Conservation (phyloP, 2,888 invertebrate species). For the Brachyopa scutellaris region DNA sequence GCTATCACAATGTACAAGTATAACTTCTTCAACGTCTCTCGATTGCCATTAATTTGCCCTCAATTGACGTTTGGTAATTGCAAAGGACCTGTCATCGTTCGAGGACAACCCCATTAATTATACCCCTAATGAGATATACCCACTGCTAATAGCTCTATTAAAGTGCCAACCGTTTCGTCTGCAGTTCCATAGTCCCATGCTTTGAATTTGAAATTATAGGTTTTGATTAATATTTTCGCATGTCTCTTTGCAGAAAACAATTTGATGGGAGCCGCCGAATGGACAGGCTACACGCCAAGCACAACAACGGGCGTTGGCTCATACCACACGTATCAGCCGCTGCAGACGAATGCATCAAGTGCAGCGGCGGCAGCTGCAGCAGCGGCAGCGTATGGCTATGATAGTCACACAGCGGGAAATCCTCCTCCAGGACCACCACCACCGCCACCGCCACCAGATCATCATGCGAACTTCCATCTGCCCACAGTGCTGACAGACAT, state of each 20-base stretch:
- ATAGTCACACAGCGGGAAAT: slow-evolving; percentile 69
- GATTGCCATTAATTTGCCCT: slow-evolving; percentile 75
- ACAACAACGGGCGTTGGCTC: slow-evolving; percentile 78
- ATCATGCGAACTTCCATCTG: slow-evolving; percentile 84
- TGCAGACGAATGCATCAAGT: slow-evolving; percentile 68
- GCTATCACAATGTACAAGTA: slow-evolving; percentile 7
- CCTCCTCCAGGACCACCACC: slow-evolving; percentile 67
- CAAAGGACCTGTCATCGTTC: slow-evolving; percentile 74
- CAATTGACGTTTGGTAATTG: slow-evolving; percentile 78
- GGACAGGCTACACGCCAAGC: slow-evolving; percentile 84
- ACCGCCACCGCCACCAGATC: slow-evolving; percentile 76
- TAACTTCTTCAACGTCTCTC: slow-evolving; percentile 32
- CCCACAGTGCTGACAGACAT: slow-evolving; percentile 84
- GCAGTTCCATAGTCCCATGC: not conserved
- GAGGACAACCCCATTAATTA: slow-evolving; percentile 65
- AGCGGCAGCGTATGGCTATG: slow-evolving; percentile 64
- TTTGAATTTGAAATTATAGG: slow-evolving; percentile 43
- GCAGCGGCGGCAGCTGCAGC: slow-evolving; percentile 60
- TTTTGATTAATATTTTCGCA: slow-evolving; percentile 65
- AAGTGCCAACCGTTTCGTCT: slow-evolving; percentile 1
- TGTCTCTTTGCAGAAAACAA: slow-evolving; percentile 83
- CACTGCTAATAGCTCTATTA: slow-evolving; percentile 65
- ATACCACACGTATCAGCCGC: slow-evolving; percentile 61
- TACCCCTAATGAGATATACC: slow-evolving; percentile 58
- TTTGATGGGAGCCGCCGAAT: slow-evolving; percentile 85